Evolutionary conservation across 2,888 invertebrate genomes (phyloP).

Genomic region (Agriopis marginaria): DNA sequence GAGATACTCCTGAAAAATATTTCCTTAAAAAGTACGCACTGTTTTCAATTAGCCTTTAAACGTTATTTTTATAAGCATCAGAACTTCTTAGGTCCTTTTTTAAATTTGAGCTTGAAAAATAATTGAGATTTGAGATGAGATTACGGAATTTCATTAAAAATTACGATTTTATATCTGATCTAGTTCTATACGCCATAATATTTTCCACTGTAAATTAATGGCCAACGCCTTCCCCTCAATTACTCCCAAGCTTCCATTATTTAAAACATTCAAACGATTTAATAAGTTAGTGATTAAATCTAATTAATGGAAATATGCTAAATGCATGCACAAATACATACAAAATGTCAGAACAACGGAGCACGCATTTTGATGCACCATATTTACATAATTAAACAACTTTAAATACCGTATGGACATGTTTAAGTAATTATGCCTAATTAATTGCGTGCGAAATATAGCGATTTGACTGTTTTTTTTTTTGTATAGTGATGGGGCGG

Average conservation of each 20-base stretch:
- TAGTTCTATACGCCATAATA: conserved; percentile 1
- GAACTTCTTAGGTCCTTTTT: no score
- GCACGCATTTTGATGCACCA: conserved; percentile 34
- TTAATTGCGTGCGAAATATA: conserved; percentile 43
- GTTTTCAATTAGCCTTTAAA: no score
- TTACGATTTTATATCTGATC: neutral
- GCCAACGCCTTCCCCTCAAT: neutral
- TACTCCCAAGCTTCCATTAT: conserved; percentile 1
- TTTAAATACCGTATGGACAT: conserved; percentile 37
- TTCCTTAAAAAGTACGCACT: no score
- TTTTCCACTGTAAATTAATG: neutral
- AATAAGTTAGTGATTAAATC: conserved; percentile 23
- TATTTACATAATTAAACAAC: conserved; percentile 44
- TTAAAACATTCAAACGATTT: conserved; percentile 6
- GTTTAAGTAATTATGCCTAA: conserved; percentile 41
- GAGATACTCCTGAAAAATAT: no score
- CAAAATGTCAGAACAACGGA: conserved; percentile 39
- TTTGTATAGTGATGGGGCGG: neutral
- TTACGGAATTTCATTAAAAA: no score
- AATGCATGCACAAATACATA: conserved; percentile 37
- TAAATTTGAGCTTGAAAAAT: no score
- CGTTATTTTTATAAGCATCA: no score
- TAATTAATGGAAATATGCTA: conserved; percentile 34
- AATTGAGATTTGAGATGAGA: no score
- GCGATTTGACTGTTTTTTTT: conserved; percentile 29